These are phyloP conservation scores for Onychostruthus taczanowskii DNA, from an alignment of 2,113 vertebrate genomes.

Conservation along the genomic window DNA sequence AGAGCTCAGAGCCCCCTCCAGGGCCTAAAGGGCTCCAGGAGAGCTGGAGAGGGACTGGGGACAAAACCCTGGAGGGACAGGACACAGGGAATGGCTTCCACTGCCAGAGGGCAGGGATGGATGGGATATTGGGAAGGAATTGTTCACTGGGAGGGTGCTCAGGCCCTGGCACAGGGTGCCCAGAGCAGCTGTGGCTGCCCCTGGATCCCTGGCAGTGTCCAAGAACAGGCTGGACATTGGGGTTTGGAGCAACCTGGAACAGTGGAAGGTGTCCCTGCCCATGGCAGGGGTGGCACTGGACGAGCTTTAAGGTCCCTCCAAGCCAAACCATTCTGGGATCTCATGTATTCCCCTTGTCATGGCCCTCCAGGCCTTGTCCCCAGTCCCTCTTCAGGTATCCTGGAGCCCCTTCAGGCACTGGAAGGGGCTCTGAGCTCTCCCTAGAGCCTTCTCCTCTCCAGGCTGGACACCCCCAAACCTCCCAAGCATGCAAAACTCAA, in stretches of 20 bases:
- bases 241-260: not conserved
- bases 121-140: not conserved
- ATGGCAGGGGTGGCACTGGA: rapidly evolving
- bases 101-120: rapidly evolving
- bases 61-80: not conserved
- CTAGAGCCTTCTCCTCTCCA: not conserved
- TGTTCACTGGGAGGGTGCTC: rapidly evolving
- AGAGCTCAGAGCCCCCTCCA: not conserved
- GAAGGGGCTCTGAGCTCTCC: not conserved
- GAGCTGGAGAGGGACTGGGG: not conserved
- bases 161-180: not conserved
- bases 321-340: not conserved
- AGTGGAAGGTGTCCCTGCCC: not conserved
- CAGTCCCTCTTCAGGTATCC: not conserved
- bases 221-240: rapidly evolving
- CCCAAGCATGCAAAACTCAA: not conserved
- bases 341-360: not conserved
- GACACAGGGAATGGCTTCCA: not conserved
- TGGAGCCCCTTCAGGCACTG: not conserved
- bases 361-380: not conserved
- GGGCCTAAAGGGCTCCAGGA: not conserved
- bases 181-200: not conserved
- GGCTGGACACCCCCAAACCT: not conserved
- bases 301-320: not conserved
- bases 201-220: not conserved